Percentiles rank a stretch among this genome's conserved stretches.
phyloP scores from a whole-genome alignment of 2,888 invertebrate species.

The Barypeithes pellucidus region DNA sequence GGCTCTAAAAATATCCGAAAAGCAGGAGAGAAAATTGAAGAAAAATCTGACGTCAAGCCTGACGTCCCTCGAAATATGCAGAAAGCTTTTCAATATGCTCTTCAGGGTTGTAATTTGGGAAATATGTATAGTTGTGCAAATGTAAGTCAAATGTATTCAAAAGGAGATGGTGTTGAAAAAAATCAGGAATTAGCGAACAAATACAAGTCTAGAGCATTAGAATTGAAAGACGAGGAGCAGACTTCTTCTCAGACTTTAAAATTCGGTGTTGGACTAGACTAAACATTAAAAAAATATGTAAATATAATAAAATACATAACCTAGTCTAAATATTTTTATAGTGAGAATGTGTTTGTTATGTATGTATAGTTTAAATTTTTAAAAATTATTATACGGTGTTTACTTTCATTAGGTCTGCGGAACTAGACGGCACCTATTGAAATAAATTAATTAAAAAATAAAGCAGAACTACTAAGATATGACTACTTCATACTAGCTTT shows the following conservation, averaged over 20 bases:
- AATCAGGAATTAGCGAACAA: constrained; percentile 80
- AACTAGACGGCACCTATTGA: too few relatives aligned
- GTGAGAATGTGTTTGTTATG: not conserved
- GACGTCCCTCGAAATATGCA: constrained; percentile 78
- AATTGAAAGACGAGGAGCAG: constrained; percentile 78
- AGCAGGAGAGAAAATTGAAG: constrained; percentile 43
- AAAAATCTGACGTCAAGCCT: constrained; percentile 33
- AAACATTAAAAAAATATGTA: constrained; percentile 1
- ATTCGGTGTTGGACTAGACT: constrained; percentile 63
- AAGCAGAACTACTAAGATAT: not conserved
- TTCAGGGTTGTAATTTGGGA: constrained; percentile 87
- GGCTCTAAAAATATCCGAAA: constrained; percentile 76
- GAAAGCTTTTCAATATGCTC: constrained; percentile 85
- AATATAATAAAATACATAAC: constrained; percentile 6
- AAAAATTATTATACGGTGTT: constrained; percentile 1
- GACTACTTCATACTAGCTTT: too few relatives aligned
- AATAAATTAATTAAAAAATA: not conserved
- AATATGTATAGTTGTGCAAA: constrained; percentile 93
- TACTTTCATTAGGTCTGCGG: not conserved
- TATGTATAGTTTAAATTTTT: not conserved
- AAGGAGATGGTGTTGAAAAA: constrained; percentile 88
- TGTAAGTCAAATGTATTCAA: constrained; percentile 88
- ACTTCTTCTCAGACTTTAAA: constrained; percentile 69
- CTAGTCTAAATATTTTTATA: constrained; percentile 13
- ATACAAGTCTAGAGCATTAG: constrained; percentile 81